Conservation (phyloP, 2,888 invertebrate species). For the Orgyia antiqua region DNA sequence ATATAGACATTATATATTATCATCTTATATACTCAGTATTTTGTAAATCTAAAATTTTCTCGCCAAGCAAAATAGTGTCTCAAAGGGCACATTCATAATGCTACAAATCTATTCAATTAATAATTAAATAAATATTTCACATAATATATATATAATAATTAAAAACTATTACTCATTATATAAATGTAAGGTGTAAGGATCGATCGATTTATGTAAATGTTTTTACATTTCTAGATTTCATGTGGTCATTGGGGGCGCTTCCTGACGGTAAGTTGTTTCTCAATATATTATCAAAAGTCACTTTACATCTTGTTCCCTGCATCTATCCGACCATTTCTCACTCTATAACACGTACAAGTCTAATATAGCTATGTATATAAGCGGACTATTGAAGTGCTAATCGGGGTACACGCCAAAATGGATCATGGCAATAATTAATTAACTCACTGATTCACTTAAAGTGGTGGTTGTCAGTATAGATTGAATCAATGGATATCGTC, state of each 20-base stretch:
- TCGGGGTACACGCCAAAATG: conserved; percentile 41
- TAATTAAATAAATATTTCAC: conserved; percentile 14
- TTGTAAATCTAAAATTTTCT: conserved; percentile 46
- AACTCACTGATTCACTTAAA: conserved; percentile 46
- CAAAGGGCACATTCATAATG: conserved; percentile 52
- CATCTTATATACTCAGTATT: conserved; percentile 45
- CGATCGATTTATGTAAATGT: conserved; percentile 77
- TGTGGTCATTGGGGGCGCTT: conserved; percentile 99
- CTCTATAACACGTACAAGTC: conserved; percentile 17
- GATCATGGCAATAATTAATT: conserved; percentile 45
- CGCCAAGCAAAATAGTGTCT: conserved; percentile 79
- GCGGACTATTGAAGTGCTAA: conserved; percentile 37
- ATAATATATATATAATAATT: conserved; percentile 37
- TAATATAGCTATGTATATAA: conserved; percentile 15
- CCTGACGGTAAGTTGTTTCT: conserved; percentile 92
- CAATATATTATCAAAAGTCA: conserved; percentile 57
- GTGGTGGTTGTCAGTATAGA: conserved; percentile 42
- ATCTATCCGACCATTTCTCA: conserved; percentile 46
- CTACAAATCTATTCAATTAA: conserved; percentile 34
- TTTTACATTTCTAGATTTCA: conserved; percentile 93
- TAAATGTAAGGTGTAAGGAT: conserved; percentile 67
- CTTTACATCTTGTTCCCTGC: conserved; percentile 43
- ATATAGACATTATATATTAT: conserved; percentile 38
- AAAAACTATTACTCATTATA: conserved; percentile 24
- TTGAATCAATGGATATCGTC: conserved; percentile 43